Conservation (phyloP, 2,888 invertebrate species). For the Chrysodeixis includens region DNA sequence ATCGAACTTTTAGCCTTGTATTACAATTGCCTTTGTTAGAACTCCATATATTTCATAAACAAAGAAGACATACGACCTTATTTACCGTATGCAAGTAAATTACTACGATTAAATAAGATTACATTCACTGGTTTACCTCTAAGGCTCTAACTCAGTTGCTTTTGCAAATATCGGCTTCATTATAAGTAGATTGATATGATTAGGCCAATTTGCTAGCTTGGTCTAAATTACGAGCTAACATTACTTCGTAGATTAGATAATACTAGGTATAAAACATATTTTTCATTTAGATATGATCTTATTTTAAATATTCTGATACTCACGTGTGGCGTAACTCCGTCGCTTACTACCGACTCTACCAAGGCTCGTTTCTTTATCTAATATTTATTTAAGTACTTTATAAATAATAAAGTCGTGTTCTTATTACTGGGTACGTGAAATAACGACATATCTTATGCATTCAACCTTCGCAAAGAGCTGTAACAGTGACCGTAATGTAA, state of each 20-base stretch:
- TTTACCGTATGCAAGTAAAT: neutral
- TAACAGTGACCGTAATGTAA: neutral
- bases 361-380: neutral
- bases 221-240: slow-evolving; percentile 37
- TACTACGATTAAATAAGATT: slow-evolving; percentile 18
- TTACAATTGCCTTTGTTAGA: neutral
- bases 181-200: slow-evolving; percentile 46
- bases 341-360: slow-evolving; percentile 14
- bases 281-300: slow-evolving; percentile 53
- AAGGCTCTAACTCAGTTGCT: slow-evolving; percentile 13
- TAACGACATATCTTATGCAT: neutral
- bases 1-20: neutral
- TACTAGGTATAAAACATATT: slow-evolving; percentile 35
- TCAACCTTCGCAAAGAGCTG: neutral
- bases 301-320: slow-evolving; percentile 45
- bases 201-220: slow-evolving; percentile 45
- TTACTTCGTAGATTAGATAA: slow-evolving; percentile 45
- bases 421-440: slow-evolving; percentile 1
- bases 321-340: slow-evolving; percentile 13
- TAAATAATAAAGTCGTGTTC: slow-evolving; percentile 15
- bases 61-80: slow-evolving; percentile 8
- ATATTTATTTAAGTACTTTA: slow-evolving; percentile 20
- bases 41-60: neutral
- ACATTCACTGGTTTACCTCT: slow-evolving; percentile 44
- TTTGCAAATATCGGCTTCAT: slow-evolving; percentile 25